These are phyloP conservation scores for Podarcis lilfordi DNA, from an alignment of 2,797 vertebrate species.

Conservation along the genomic window DNA sequence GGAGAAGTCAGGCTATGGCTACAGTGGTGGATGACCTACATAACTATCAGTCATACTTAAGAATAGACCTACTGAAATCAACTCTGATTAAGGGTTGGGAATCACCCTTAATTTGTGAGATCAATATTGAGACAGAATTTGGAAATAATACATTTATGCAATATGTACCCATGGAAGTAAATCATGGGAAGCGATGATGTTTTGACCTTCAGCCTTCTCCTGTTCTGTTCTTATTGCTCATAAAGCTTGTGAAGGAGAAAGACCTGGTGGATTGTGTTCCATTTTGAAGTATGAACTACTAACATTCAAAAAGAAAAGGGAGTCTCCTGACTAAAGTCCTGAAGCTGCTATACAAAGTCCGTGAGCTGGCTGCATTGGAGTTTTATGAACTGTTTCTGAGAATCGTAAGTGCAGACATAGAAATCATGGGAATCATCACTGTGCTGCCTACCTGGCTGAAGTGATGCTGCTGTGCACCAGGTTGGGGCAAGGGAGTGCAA, in stretches of 20 bases:
- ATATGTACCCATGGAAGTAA: not conserved
- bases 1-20: not conserved
- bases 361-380: not conserved
- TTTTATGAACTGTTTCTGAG: not conserved
- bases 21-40: not conserved
- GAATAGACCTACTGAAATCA: too few relatives aligned
- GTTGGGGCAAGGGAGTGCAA: too few relatives aligned
- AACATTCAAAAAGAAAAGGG: not conserved
- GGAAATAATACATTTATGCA: not conserved
- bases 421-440: not conserved
- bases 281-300: not conserved
- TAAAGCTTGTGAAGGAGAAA: not conserved
- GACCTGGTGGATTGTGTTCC: not conserved
- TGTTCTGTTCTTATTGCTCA: not conserved
- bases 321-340: not conserved
- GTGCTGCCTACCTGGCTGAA: not conserved
- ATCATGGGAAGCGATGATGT: not conserved
- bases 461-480: too few relatives aligned
- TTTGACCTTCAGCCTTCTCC: not conserved
- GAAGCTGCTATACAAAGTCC: not conserved
- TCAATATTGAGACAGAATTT: not conserved
- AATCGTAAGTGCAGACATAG: not conserved
- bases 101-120: not conserved
- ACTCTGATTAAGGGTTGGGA: too few relatives aligned
- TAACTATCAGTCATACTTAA: too few relatives aligned